Evolutionary conservation across 2,113 vertebrate genomes (phyloP), one percentile per base, ranked within the genome.

Genomic region (Sebastes fasciatus): DNA sequence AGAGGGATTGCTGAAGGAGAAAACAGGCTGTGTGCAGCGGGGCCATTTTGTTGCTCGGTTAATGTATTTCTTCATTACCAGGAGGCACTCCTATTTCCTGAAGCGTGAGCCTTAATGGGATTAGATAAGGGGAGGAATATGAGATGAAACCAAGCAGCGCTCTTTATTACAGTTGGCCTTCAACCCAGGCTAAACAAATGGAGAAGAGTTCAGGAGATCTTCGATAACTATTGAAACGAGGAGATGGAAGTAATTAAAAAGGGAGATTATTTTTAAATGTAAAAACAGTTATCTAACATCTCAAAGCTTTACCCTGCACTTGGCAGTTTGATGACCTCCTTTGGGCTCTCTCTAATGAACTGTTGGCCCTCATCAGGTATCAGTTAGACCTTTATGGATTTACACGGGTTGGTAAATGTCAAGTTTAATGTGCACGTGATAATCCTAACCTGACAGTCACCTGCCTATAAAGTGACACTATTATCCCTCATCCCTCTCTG

Each of bases 41-140:
- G 69, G 87, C 88, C 77, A 77, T 91, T 90, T 86, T 85, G 81
- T 42, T 48, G 81, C 88, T 72, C 23, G 8, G 71, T 90, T 92
- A 89, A 91, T 92, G 91, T 81, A 79, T 86, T 92, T 94, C 86
- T 89, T 92, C 90, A 92, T 92, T 89, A 92, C 80, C 79, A 80
- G 61, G 70, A 87, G 87, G 80, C 86, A 63, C 77, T 88, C 42
- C 64, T 86, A 86, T 85, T 92, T 93, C 90, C 82, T 93, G 90
- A 88, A 92, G 91, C 86, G 45, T 86, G 86, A 89, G 79, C 23
- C 86, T 89, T 92, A 93, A 94, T 91, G 83, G 86, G 79, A 93
- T 94, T 90, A 90, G 91, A 90, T 89, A 88, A 87, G 83, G 79
- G 61, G 75, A 70, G 79, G 84, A 90, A 80, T 83, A 84, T 82